Evolutionary conservation across 1,140 invertebrate genomes (phyloP).

Genomic region (Chironomus striatipennis): DNA sequence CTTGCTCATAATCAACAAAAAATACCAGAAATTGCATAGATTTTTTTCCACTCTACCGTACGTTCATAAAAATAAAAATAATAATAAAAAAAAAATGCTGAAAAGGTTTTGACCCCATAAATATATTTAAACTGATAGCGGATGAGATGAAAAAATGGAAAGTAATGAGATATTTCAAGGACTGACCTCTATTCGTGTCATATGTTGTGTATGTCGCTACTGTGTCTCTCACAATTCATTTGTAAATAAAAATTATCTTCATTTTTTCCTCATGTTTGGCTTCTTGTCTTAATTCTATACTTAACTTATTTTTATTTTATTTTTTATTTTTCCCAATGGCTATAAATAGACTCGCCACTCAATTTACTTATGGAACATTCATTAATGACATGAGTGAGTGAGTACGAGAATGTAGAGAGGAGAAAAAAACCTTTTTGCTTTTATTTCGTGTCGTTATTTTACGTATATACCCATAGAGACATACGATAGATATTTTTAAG

Average conservation of each 20-base stretch:
- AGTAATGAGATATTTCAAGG: background rate
- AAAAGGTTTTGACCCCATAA: no score
- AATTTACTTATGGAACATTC: constrained; percentile 2
- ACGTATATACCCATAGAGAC: background rate
- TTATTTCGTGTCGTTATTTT: background rate
- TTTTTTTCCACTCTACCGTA: no score
- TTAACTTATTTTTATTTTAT: background rate
- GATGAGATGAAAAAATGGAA: no score
- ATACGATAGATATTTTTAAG: no score
- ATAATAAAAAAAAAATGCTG: no score
- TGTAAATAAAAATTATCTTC: background rate
- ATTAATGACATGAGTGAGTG: background rate
- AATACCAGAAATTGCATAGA: no score
- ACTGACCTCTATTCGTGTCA: constrained; percentile 11
- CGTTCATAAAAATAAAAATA: no score
- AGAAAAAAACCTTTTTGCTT: background rate
- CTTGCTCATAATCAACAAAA: no score
- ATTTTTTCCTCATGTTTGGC: background rate
- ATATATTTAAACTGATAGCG: no score
- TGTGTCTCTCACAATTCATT: background rate
- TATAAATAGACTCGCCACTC: constrained; percentile 1
- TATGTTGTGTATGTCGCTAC: constrained; percentile 3
- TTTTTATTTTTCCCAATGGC: background rate
- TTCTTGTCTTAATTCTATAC: background rate
- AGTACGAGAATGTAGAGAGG: background rate